Base-by-base conservation (phyloP, 2,888 invertebrate genomes). In the Steinernema carpocapsae region DNA sequence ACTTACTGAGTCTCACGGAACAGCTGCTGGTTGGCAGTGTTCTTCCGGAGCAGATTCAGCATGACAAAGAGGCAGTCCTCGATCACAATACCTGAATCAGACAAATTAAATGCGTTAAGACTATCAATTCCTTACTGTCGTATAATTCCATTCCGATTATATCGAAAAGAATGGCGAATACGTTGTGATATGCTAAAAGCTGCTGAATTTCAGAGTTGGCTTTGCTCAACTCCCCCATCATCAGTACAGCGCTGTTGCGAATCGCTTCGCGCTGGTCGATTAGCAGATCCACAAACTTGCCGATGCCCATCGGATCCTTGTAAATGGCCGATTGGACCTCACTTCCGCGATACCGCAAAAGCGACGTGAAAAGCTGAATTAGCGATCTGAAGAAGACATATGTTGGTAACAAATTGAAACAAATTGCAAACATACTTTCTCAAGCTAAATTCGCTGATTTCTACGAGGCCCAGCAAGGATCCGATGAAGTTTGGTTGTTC, bases 131-230 rank as follows among this genome's bases (percentile, higher is more conserved):
- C 88, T 96, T 94, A 0, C 94, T 93, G 83, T 92, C 93, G 10
- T 82, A 51, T 2, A 95, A 95, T 89, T 97, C 97, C 75, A 93
- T 92, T 1, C 91, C 91, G 14, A 99, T 93, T 12, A 99, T 95
- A 88, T 95, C 94, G 83, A 97, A 93, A 37, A 99, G 90, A 80
- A 94, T 91, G 88, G 97, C 97, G 88, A 99, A 99, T 0, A 96
- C 96, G 89, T 97, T 97, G 88, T 99, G 97, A 88, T 97, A 99
- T 0, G 97, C 99, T 0, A 99, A 95, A 85, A 99, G 97, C 97
- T 93, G 93, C 1, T 91, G 91, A 7, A 99, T 93, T 22, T 95
- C 97, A 0, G 95, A 94, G 89, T 99, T 97, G 17, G 93, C 93
- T 90, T 93, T 93, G 0, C 97, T 97, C 82, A 99, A 89, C 85